Conservation (phyloP, 2,888 invertebrate genomes). For the Syrphus vitripennis region DNA sequence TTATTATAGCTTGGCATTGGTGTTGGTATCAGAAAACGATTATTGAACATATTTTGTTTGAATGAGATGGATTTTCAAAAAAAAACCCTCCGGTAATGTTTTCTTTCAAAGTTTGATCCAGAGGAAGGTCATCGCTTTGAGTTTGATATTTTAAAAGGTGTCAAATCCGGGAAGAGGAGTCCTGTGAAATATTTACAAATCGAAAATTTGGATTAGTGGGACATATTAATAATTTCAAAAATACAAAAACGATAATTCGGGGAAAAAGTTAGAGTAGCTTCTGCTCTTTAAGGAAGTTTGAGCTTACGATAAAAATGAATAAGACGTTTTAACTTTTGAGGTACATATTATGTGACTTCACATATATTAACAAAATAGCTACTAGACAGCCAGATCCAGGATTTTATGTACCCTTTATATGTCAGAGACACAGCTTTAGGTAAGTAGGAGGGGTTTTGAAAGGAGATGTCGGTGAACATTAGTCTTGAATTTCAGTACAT, state of each 20-base stretch:
- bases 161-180: background rate
- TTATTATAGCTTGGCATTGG: constrained; percentile 15
- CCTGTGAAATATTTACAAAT: constrained; percentile 47
- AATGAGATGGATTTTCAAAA: background rate
- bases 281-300: too few relatives aligned
- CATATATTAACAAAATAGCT: too few relatives aligned
- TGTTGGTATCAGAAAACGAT: constrained; percentile 60
- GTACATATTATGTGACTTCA: too few relatives aligned
- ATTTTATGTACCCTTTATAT: too few relatives aligned
- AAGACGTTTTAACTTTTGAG: too few relatives aligned
- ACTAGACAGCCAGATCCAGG: too few relatives aligned
- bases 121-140: constrained; percentile 34
- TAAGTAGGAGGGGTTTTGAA: too few relatives aligned
- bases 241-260: background rate
- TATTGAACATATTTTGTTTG: constrained; percentile 60
- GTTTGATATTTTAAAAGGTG: background rate
- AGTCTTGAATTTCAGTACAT: too few relatives aligned
- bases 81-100: background rate
- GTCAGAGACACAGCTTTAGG: too few relatives aligned
- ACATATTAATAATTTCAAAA: background rate
- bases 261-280: too few relatives aligned
- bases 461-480: too few relatives aligned
- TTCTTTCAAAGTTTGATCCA: background rate
- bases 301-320: too few relatives aligned
- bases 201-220: constrained; percentile 14